These are phyloP conservation scores for Drosophila nr. perissopoda DNA, from an alignment of 2,888 invertebrate species.

Conservation along the genomic window DNA sequence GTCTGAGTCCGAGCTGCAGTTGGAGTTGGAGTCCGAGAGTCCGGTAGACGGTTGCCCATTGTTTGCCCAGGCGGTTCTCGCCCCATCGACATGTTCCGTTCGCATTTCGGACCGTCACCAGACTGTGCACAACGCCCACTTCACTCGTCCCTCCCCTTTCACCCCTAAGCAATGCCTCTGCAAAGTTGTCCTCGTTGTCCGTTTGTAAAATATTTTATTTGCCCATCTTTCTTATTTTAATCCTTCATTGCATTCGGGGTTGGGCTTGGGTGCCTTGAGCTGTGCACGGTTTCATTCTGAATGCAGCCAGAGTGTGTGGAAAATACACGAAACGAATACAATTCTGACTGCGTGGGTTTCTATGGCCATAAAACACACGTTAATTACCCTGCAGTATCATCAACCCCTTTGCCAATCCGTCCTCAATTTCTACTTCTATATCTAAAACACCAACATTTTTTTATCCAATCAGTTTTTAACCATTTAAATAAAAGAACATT, in stretches of 20 bases:
- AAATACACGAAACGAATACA: slow-evolving; percentile 1
- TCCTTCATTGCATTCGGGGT: slow-evolving; percentile 74
- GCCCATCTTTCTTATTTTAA: slow-evolving; percentile 84
- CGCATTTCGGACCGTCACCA: slow-evolving; percentile 73
- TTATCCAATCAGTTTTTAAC: not conserved
- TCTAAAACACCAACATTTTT: not conserved
- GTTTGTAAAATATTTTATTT: slow-evolving; percentile 83
- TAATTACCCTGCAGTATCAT: slow-evolving; percentile 74
- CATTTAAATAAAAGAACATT: not conserved
- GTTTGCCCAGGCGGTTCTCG: slow-evolving; percentile 52
- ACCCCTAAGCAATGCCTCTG: slow-evolving; percentile 7
- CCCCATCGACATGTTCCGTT: slow-evolving; percentile 69
- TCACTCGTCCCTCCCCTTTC: slow-evolving; percentile 5
- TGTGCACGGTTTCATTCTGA: slow-evolving; percentile 4
- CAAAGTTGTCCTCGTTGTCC: slow-evolving; percentile 72
- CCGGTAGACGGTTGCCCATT: slow-evolving; percentile 47
- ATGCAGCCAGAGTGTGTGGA: not conserved
- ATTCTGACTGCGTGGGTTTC: slow-evolving; percentile 40
- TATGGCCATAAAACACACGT: slow-evolving; percentile 78
- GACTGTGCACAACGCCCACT: not conserved
- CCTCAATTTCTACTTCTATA: slow-evolving; percentile 1
- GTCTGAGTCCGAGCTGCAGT: slow-evolving; percentile 7
- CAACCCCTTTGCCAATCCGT: not conserved
- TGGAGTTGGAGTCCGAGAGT: slow-evolving; percentile 13
- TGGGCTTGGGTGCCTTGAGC: slow-evolving; percentile 41